A percentile compares a stretch with the other conserved stretches of the same genome.
Conservation (phyloP, 2,113 vertebrate species). For the Barnardius zonarius region DNA sequence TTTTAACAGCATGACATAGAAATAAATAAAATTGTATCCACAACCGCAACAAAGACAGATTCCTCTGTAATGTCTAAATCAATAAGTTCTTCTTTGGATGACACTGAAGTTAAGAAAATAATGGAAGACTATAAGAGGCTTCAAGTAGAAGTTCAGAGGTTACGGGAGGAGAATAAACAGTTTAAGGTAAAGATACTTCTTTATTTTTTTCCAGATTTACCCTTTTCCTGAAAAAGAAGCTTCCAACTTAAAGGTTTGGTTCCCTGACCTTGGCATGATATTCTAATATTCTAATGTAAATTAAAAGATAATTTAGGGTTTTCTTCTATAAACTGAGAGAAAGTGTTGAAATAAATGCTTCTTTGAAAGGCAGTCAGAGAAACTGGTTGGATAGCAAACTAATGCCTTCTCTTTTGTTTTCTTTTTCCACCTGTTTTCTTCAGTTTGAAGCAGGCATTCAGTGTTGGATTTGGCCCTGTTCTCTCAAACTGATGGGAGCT, state of each 20-base stretch:
- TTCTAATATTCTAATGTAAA: not conserved
- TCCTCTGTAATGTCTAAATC: constrained; percentile 86
- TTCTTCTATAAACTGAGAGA: not conserved
- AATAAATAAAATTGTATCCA: constrained; percentile 90
- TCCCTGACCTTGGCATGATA: not conserved
- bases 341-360: not conserved
- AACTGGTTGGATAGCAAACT: not conserved
- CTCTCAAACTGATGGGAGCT: not conserved
- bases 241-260: not conserved
- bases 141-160: constrained; percentile 93
- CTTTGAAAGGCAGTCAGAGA: not conserved
- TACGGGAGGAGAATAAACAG: constrained; percentile 96
- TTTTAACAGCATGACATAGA: constrained; percentile 91
- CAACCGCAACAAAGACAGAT: constrained; percentile 92
- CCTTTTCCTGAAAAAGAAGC: constrained; percentile 15
- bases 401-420: not conserved
- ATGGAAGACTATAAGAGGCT: constrained; percentile 97
- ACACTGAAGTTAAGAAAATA: constrained; percentile 91
- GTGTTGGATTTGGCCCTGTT: not conserved
- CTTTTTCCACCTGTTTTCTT: not conserved
- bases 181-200: constrained; percentile 81
- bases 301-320: not conserved
- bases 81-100: constrained; percentile 88
- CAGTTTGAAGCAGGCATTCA: not conserved
- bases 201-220: not conserved